Evolutionary conservation across 2,888 invertebrate species (phyloP).

Genomic region (Amphipyra tragopoginis): DNA sequence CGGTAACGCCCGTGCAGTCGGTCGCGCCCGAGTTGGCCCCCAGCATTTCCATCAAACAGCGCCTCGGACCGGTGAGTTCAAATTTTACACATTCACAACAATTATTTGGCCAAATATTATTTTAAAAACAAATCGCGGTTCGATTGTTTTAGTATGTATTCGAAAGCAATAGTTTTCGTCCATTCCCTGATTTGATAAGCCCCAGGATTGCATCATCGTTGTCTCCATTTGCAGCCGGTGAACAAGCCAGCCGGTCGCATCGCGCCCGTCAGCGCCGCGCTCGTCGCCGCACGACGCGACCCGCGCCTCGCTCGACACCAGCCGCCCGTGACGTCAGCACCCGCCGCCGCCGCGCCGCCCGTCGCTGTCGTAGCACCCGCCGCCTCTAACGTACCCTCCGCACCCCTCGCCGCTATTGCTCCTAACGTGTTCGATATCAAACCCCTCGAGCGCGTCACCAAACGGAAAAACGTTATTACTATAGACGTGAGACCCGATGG

Average conservation of each 20-base stretch:
- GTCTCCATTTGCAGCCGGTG: slow-evolving; percentile 77
- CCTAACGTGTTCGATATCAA: slow-evolving; percentile 87
- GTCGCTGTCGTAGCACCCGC: slow-evolving; percentile 59
- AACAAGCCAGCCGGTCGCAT: slow-evolving; percentile 75
- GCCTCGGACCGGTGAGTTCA: slow-evolving; percentile 83
- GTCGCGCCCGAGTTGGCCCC: slow-evolving; percentile 48
- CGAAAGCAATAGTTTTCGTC: background rate
- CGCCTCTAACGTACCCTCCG: slow-evolving; percentile 50
- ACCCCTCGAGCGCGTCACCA: slow-evolving; percentile 80
- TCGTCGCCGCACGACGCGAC: slow-evolving; percentile 74
- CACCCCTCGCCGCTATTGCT: slow-evolving; percentile 69
- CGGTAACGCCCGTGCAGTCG: slow-evolving; percentile 52
- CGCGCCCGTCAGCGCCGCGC: slow-evolving; percentile 79
- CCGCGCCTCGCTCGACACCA: slow-evolving; percentile 41
- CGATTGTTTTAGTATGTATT: background rate
- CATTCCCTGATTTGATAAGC: background rate
- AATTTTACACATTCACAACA: background rate
- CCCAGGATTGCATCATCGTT: slow-evolving; percentile 20
- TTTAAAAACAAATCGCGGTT: background rate
- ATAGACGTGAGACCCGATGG: slow-evolving; percentile 78
- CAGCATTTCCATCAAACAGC: slow-evolving; percentile 72
- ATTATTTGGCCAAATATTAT: background rate
- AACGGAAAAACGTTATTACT: slow-evolving; percentile 85
- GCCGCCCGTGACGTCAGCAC: slow-evolving; percentile 31
- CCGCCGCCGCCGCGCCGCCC: slow-evolving; percentile 45